These are phyloP conservation scores for Pentalonia nigronervosa DNA, from an alignment of 1,140 invertebrate genomes.

Conservation along the genomic window DNA sequence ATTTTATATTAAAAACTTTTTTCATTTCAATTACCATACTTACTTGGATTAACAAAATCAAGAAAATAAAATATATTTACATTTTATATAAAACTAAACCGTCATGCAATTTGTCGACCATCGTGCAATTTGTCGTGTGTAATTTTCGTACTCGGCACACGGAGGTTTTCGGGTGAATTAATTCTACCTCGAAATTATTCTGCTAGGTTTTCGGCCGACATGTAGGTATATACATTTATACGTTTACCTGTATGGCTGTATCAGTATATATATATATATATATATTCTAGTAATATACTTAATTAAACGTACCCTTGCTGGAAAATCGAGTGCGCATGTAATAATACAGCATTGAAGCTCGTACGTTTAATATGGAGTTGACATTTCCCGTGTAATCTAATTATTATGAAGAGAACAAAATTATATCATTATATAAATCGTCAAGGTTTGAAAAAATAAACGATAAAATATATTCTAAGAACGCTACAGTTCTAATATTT, in stretches of 20 bases:
- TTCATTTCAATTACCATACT: too few species aligned
- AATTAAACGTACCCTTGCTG: not conserved
- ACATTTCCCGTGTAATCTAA: conserved; percentile 22
- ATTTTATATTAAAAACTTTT: too few species aligned
- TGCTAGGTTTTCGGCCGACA: not conserved
- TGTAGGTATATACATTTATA: not conserved
- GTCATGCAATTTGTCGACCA: not conserved
- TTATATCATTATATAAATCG: not conserved
- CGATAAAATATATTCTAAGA: not conserved
- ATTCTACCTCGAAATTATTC: not conserved
- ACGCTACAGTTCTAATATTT: not conserved
- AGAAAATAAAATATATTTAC: not conserved
- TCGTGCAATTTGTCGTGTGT: not conserved
- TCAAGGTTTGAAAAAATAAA: conserved; percentile 26
- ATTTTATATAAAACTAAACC: not conserved
- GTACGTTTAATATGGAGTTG: not conserved
- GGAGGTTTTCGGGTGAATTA: not conserved
- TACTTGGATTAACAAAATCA: too few species aligned
- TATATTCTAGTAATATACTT: not conserved
- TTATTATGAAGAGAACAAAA: not conserved
- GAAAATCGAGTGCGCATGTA: not conserved
- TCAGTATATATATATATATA: not conserved
- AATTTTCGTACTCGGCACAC: not conserved
- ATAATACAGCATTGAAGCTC: not conserved
- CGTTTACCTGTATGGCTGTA: not conserved